A percentile compares a stretch with the other conserved stretches of the same genome.
phyloP scores from a whole-genome alignment of 2,113 vertebrate genomes.

The Anolis carolinensis region DNA sequence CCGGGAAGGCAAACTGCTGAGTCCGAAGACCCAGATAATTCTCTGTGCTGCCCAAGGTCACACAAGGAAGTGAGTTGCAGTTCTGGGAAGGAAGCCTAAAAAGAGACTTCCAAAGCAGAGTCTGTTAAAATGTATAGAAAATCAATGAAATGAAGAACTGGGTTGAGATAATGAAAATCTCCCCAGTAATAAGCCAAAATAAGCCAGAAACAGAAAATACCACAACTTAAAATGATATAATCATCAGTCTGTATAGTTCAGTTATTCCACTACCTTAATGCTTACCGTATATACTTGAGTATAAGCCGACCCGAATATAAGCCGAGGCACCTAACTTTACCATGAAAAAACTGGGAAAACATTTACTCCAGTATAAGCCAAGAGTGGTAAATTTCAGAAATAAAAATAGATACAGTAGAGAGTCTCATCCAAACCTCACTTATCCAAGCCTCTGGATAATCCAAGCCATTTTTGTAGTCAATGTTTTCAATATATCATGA shows the following conservation, averaged over 20 bases:
- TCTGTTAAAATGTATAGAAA: slow-evolving; percentile 30
- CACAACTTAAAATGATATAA: slow-evolving; percentile 24
- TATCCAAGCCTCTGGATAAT: too few species aligned
- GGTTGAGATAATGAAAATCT: neutral
- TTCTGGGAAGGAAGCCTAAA: slow-evolving; percentile 47
- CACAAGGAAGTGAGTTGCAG: neutral
- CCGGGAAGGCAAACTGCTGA: slow-evolving; percentile 66
- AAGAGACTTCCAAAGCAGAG: neutral
- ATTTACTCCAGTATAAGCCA: too few species aligned
- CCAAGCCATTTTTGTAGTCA: too few species aligned
- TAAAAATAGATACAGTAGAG: too few species aligned
- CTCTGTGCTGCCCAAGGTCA: slow-evolving; percentile 59
- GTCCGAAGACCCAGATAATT: slow-evolving; percentile 50
- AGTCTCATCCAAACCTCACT: too few species aligned
- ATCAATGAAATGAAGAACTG: slow-evolving; percentile 23
- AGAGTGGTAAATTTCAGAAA: too few species aligned
- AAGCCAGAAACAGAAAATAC: neutral
- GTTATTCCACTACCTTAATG: slow-evolving; percentile 28
- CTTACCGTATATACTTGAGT: too few species aligned
- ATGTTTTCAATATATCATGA: too few species aligned
- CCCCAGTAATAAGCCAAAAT: slow-evolving; percentile 48
- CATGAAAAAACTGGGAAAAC: too few species aligned
- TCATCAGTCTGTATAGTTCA: slow-evolving; percentile 1
- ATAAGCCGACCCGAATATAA: too few species aligned
- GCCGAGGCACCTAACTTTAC: too few species aligned